Evolutionary conservation across 2,888 invertebrate genomes (phyloP), one percentile per base, ranked within the genome.

Genomic region (Chrysolina americana): DNA sequence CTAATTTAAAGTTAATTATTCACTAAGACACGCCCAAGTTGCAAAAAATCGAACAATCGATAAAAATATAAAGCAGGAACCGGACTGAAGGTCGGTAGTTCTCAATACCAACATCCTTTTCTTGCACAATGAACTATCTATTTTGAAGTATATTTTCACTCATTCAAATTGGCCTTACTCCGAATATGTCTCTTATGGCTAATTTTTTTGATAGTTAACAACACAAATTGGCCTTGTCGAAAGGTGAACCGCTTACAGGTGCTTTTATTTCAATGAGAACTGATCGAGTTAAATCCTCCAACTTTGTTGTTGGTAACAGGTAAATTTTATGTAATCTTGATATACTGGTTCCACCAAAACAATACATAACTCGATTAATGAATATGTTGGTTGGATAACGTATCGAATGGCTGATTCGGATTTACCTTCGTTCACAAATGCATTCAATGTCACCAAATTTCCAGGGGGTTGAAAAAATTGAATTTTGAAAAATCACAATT

Each of bases 301-400:
- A 66, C 66, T 66, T 50, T 28, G 66, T 50, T 48, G 66, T 44
- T 47, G 44, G 44, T 44, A 47, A 47, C 47, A 65, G 41, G 47
- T 66, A 66, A 50, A 50, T 28, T 66, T 66, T 50, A 50, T 21
- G 50, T 50, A 50, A 66, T 36, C 66, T 66, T 66, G 48, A 50
- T 66, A 50, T 66, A 66, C 66, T 50, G 66, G 66, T 66, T 50
- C n/a, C 23, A 65, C 36, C 36, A 48, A 44, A 66, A 66, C 50
- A 28, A 23, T 56, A 19, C 44, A 68, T 48, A 68, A 68, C 53
- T 41, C 2, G 36, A n/a, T 50, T 17, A 15, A 66, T 8, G 59
- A 59, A 8, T 36, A 5, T 8, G 28, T 19, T 36, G n/a, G 36
- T 36, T 59, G 59, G n/a, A 59, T 59, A 59, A 59, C 11, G 17